These are phyloP conservation scores for Pangasianodon gigas DNA, from an alignment of 2,113 vertebrate genomes.

Conservation along the genomic window DNA sequence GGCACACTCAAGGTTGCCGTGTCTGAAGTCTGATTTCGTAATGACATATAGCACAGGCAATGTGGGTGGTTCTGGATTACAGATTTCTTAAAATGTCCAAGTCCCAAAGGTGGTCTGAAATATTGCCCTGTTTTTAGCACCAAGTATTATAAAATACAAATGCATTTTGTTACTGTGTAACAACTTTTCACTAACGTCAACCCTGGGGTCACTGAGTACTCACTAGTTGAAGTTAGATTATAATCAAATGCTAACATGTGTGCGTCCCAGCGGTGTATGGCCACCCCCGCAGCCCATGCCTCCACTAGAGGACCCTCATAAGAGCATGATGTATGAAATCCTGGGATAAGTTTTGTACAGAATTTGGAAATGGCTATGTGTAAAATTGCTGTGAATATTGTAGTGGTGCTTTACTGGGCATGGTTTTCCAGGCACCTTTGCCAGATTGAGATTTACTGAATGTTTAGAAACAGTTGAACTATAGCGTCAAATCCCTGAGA, in stretches of 20 bases:
- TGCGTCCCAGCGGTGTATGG: neutral
- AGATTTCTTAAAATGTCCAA: neutral
- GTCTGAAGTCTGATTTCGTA: neutral
- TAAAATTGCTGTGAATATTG: neutral
- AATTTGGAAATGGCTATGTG: neutral
- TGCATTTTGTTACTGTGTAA: neutral
- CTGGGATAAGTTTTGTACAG: neutral
- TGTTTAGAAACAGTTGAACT: neutral
- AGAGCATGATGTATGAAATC: neutral
- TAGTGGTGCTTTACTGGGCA: neutral
- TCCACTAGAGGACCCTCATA: neutral
- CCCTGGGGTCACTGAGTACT: neutral
- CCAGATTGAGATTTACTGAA: neutral
- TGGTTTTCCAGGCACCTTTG: neutral
- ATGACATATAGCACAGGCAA: neutral
- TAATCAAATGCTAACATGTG: neutral
- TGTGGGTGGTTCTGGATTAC: slow-evolving; percentile 19
- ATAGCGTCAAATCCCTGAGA: neutral
- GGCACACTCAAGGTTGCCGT: neutral
- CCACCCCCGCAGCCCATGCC: neutral
- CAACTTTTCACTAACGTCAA: neutral
- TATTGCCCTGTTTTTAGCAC: neutral
- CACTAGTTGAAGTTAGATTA: neutral
- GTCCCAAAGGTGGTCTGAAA: slow-evolving; percentile 12
- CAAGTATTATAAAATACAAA: neutral